Evolutionary conservation across 2,113 vertebrate genomes (phyloP).

Genomic region (Agapornis roseicollis): DNA sequence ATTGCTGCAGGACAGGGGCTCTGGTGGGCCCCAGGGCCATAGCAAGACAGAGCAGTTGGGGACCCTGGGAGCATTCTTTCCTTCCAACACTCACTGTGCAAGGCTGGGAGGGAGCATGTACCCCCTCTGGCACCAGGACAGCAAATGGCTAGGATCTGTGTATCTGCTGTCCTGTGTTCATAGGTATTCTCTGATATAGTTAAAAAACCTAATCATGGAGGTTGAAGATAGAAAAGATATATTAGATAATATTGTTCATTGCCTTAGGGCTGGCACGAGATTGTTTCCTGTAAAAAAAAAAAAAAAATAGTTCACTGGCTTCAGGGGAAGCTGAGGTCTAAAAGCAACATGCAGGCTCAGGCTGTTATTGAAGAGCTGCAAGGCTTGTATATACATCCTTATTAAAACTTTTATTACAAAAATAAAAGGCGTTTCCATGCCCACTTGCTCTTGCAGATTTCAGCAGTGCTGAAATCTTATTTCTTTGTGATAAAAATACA

Average conservation of each 20-base stretch:
- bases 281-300: background rate
- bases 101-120: background rate
- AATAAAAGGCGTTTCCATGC: background rate
- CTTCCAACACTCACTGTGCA: background rate
- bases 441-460: background rate
- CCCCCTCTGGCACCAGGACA: background rate
- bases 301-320: background rate
- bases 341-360: background rate
- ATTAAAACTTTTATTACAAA: constrained; percentile 30
- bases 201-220: background rate
- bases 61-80: background rate
- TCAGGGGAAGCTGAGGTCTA: background rate
- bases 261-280: background rate
- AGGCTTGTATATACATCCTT: background rate
- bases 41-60: background rate
- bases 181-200: background rate
- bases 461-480: background rate
- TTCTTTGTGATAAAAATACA: background rate
- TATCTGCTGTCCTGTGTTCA: background rate
- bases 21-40: too few relatives aligned
- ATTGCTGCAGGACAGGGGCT: background rate
- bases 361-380: constrained; percentile 8
- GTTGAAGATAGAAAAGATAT: background rate
- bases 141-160: background rate
- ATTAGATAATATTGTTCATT: background rate